These are phyloP conservation scores for Heliothis peltigera DNA, from an alignment of 2,888 invertebrate species.

Conservation along the genomic window DNA sequence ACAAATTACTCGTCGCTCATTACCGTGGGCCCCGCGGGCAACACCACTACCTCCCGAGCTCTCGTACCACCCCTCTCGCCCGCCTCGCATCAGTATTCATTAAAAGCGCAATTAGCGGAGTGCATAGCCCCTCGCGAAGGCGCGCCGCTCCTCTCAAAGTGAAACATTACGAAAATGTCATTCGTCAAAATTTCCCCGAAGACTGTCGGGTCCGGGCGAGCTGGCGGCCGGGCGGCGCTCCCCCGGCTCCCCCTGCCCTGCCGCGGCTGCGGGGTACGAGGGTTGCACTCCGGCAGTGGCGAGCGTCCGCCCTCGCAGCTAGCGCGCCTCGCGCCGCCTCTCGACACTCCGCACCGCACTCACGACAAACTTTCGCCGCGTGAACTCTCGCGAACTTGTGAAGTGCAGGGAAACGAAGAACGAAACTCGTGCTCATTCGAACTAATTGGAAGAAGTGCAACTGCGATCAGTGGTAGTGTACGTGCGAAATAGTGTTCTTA, in stretches of 20 bases:
- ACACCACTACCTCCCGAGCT: slow-evolving; percentile 9
- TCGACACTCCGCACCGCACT: slow-evolving; percentile 38
- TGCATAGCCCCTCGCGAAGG: slow-evolving; percentile 71
- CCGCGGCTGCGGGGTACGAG: slow-evolving; percentile 38
- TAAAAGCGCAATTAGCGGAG: slow-evolving; percentile 83
- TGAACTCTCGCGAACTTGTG: slow-evolving; percentile 36
- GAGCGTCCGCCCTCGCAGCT: slow-evolving; percentile 51
- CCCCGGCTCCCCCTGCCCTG: slow-evolving; percentile 14
- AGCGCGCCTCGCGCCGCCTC: slow-evolving; percentile 52
- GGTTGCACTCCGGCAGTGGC: slow-evolving; percentile 53
- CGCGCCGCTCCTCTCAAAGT: slow-evolving; percentile 69
- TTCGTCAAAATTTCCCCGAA: slow-evolving; percentile 85
- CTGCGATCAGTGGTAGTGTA: slow-evolving; percentile 46
- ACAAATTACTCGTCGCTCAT: slow-evolving; percentile 70
- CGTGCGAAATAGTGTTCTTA: slow-evolving; percentile 34
- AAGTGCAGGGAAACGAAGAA: slow-evolving; percentile 11
- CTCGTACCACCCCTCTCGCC: slow-evolving; percentile 17
- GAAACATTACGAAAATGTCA: slow-evolving; percentile 82
- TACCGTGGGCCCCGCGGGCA: slow-evolving; percentile 35
- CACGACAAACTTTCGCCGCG: slow-evolving; percentile 54
- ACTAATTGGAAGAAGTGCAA: slow-evolving; percentile 38
- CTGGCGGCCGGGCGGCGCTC: slow-evolving; percentile 37
- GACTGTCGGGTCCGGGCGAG: slow-evolving; percentile 67
- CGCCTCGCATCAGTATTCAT: slow-evolving; percentile 75
- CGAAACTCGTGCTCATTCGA: not conserved